phyloP scores from a whole-genome alignment of 1,140 invertebrate species.

The Coenobita brevimanus region DNA sequence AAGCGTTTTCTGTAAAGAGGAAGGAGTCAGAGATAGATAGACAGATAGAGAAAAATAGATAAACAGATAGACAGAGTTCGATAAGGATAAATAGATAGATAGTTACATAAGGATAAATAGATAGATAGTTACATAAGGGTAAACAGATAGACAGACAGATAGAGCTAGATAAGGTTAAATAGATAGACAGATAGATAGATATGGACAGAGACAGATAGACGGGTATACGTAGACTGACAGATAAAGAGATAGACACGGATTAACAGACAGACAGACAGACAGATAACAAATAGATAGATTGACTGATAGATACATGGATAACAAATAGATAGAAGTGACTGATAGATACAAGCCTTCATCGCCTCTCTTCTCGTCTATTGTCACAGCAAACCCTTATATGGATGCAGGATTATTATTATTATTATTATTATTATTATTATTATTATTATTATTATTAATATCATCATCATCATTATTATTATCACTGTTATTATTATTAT shows the following conservation, averaged over 20 bases:
- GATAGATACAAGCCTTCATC: too few species aligned
- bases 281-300: not conserved
- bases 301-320: not conserved
- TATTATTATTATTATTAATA: too few species aligned
- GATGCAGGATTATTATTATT: too few species aligned
- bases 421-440: too few species aligned
- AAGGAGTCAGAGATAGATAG: not conserved
- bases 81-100: not conserved
- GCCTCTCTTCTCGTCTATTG: too few species aligned
- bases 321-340: not conserved
- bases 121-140: not conserved
- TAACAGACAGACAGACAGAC: not conserved
- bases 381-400: too few species aligned
- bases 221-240: not conserved
- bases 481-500: too few species aligned
- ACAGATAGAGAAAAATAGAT: not conserved
- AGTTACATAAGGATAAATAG: not conserved
- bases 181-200: not conserved
- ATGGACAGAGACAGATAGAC: not conserved
- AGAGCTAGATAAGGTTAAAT: not conserved
- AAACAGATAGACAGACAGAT: not conserved
- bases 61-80: not conserved
- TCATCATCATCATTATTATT: too few species aligned
- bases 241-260: not conserved
- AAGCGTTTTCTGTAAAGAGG: too few species aligned